Evolutionary conservation across 2,113 vertebrate species (phyloP), one percentile per base, ranked within the genome.

Genomic region (Pao palembangensis): DNA sequence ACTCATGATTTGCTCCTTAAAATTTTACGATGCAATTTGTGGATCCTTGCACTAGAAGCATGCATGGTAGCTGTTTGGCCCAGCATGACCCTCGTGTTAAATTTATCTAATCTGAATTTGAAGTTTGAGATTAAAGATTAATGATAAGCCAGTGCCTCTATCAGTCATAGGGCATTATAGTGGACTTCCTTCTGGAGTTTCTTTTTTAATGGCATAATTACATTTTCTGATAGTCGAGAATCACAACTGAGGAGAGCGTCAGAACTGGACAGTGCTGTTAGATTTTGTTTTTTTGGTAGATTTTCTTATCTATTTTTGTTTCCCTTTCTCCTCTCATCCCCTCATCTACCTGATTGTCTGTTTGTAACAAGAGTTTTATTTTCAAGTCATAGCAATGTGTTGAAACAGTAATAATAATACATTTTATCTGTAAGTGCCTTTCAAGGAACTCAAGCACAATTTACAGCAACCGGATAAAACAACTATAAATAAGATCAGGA

Each of bases 91-190:
- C 61, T 31, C 8, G 15, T 51, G 43, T 69, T 76, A 78, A 85
- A 76, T 66, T 65, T 43, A 75, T 74, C 71, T 55, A 67, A 47
- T 61, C 47, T 69, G 63, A 80, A 61, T 80, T 78, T 61, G 64
- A 74, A 65, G 61, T 46, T 57, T 14, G 18, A 58, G 61, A 79
- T 82, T 51, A 85, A 85, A 81, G 56, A 77, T 81, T 78, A 48
- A 86, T 79, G 75, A 81, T 73, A 61, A 79, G 73, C 55, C 67
- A 79, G 79, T 73, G 76, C 69, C 75, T 78, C 78, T 61, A 64
- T 79, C 64, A 70, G 79, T 69, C 44, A 58, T 49, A 42, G 62
- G 51, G 65, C 51, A 83, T 81, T 83, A 76, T 41, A 76, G 61
- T 69, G 57, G 25, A 49, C 64, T 57, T 58, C 19, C 43, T 67